A percentile compares a stretch with the other conserved stretches of the same genome.
Conservation (phyloP, 2,113 vertebrate genomes). For the Papio anubis region DNA sequence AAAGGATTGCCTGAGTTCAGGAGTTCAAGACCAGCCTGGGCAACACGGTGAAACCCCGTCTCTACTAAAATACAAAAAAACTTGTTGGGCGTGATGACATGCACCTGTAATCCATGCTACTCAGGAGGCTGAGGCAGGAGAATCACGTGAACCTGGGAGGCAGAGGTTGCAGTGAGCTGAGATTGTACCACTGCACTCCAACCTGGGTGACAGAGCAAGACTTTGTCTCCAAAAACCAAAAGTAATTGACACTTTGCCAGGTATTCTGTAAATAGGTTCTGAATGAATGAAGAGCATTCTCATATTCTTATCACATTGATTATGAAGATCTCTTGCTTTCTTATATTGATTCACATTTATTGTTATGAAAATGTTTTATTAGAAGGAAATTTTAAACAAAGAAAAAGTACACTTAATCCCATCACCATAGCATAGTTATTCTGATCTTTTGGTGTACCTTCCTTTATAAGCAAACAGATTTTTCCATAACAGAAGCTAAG, state of each 20-base stretch:
- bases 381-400: constrained; percentile 36
- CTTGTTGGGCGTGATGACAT: too few relatives aligned
- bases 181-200: too few relatives aligned
- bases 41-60: too few relatives aligned
- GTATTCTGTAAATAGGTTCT: neutral
- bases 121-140: too few relatives aligned
- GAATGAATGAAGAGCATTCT: neutral
- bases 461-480: constrained; percentile 10
- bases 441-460: neutral
- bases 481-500: neutral
- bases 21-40: too few relatives aligned
- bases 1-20: too few relatives aligned
- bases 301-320: neutral
- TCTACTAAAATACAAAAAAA: too few relatives aligned
- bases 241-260: neutral
- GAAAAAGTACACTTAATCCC: neutral
- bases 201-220: too few relatives aligned
- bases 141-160: too few relatives aligned
- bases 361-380: neutral
- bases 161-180: too few relatives aligned
- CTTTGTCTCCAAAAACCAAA: too few relatives aligned
- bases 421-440: neutral
- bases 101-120: too few relatives aligned
- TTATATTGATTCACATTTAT: constrained; percentile 4
- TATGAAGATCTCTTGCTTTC: neutral